These are phyloP conservation scores for Teleopsis dalmanni DNA, from an alignment of 1,140 invertebrate species.

Conservation along the genomic window DNA sequence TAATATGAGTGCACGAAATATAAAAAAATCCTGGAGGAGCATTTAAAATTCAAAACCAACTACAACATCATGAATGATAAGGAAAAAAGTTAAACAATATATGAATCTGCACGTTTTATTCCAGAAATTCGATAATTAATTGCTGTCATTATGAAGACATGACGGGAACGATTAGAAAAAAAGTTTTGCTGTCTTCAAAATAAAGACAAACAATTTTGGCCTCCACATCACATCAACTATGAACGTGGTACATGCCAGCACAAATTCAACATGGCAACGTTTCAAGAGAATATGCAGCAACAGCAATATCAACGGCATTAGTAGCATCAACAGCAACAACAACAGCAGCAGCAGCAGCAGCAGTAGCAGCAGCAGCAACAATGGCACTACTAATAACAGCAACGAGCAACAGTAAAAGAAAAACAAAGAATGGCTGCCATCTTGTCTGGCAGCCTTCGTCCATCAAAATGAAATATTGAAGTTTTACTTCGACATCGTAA, in stretches of 20 bases:
- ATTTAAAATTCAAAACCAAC: neutral
- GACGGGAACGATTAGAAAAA: constrained; percentile 16
- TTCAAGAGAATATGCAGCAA: neutral
- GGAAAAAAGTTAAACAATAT: constrained; percentile 6
- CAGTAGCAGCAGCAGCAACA: neutral
- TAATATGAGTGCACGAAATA: neutral
- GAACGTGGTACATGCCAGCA: constrained; percentile 2
- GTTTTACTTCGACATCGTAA: neutral
- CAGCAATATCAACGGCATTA: neutral
- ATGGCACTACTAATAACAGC: neutral
- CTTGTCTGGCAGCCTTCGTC: neutral
- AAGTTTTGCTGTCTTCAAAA: constrained; percentile 6
- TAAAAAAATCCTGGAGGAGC: neutral
- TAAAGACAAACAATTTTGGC: constrained; percentile 8
- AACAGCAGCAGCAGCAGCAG: neutral
- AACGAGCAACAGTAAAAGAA: neutral
- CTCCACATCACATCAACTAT: neutral
- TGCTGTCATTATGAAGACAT: constrained; percentile 30
- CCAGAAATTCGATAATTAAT: constrained; percentile 21
- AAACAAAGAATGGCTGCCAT: neutral
- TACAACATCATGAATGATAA: neutral
- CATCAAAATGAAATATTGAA: constrained; percentile 10
- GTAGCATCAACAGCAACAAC: neutral
- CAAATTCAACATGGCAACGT: neutral
- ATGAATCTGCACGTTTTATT: neutral